phyloP scores from a whole-genome alignment of 2,888 invertebrate species.

The Xylophagus ater region DNA sequence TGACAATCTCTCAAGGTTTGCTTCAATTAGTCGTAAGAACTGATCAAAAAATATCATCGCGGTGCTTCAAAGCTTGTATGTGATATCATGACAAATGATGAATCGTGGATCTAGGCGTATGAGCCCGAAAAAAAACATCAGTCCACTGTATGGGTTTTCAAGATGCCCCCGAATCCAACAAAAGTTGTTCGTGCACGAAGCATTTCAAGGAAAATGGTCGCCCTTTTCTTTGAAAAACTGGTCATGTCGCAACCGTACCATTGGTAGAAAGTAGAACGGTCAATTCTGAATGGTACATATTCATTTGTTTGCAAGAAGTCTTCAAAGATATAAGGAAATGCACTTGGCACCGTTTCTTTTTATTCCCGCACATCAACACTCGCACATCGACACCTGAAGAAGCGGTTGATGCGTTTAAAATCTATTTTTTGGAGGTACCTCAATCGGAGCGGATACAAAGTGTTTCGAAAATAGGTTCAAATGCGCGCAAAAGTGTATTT shows the following conservation, averaged over 20 bases:
- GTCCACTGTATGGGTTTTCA: slow-evolving; percentile 2
- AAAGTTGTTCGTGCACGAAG: slow-evolving; percentile 2
- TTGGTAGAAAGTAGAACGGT: no score
- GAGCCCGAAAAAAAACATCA: background rate
- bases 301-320: background rate
- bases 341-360: no score
- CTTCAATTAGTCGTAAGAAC: background rate
- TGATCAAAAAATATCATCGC: slow-evolving; percentile 1
- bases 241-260: slow-evolving; percentile 7
- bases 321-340: background rate
- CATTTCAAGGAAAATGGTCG: slow-evolving; percentile 2
- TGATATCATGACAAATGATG: background rate
- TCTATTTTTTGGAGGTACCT: no score
- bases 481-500: no score
- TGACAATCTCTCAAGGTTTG: no score
- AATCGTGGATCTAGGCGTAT: slow-evolving; percentile 1
- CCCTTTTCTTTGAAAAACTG: background rate
- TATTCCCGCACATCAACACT: no score
- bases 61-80: background rate
- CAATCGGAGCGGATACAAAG: no score
- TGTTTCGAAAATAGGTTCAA: no score
- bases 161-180: slow-evolving; percentile 1
- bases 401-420: no score
- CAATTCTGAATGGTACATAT: slow-evolving; percentile 4
- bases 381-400: no score